phyloP scores from a whole-genome alignment of 2,113 vertebrate species.

The Platysteira castanea region DNA sequence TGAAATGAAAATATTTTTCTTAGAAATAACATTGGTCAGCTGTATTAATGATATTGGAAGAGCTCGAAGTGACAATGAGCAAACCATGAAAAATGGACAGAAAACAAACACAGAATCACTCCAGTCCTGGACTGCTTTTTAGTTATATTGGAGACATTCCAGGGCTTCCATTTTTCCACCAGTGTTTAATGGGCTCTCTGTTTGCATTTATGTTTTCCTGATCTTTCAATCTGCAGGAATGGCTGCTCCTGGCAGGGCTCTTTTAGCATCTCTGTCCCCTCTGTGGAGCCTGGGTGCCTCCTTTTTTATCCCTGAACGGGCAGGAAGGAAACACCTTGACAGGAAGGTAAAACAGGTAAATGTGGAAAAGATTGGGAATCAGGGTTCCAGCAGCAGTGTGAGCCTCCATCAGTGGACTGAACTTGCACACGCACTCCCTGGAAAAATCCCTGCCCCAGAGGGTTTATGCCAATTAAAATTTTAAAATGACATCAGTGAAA shows the following conservation, averaged over 20 bases:
- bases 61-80: slow-evolving; percentile 51
- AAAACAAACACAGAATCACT: slow-evolving; percentile 61
- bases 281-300: not conserved
- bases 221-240: slow-evolving; percentile 43
- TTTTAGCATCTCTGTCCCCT: not conserved
- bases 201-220: slow-evolving; percentile 64
- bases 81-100: slow-evolving; percentile 64
- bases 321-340: not conserved
- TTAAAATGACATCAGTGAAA: slow-evolving; percentile 53
- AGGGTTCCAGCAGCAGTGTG: not conserved
- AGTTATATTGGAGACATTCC: slow-evolving; percentile 62
- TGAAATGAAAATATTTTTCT: slow-evolving; percentile 35
- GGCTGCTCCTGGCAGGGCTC: slow-evolving; percentile 12
- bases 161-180: slow-evolving; percentile 67
- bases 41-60: slow-evolving; percentile 50
- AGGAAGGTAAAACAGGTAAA: not conserved
- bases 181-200: slow-evolving; percentile 63
- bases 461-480: slow-evolving; percentile 53
- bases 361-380: not conserved
- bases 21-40: slow-evolving; percentile 38
- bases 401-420: slow-evolving; percentile 11
- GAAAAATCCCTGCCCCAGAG: slow-evolving; percentile 40
- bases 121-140: slow-evolving; percentile 46
- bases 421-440: slow-evolving; percentile 26
- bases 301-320: not conserved